These are phyloP conservation scores for Suncus etruscus DNA, from an alignment of 2,113 vertebrate genomes.

Conservation along the genomic window DNA sequence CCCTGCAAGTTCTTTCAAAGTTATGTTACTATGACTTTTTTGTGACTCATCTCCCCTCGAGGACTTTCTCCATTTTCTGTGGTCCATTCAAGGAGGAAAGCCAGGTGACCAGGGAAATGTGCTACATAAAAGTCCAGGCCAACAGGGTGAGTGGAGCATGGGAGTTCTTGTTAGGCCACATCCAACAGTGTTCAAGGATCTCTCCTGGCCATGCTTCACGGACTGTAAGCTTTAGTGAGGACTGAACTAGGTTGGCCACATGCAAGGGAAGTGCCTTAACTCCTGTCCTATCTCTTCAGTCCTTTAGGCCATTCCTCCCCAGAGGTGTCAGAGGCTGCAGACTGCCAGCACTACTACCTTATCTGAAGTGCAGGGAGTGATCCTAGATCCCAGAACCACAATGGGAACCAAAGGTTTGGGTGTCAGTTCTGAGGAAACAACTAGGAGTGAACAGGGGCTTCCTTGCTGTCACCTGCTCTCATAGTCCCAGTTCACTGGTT, in stretches of 20 bases:
- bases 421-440: background rate
- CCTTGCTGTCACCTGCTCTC: rapidly evolving
- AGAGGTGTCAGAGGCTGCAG: background rate
- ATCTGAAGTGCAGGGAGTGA: background rate
- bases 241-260: too few relatives aligned
- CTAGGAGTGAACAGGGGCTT: background rate
- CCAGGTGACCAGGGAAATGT: background rate
- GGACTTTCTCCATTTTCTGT: background rate
- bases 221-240: too few relatives aligned
- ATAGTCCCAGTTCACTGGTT: background rate
- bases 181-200: too few relatives aligned
- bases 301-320: conserved; percentile 28
- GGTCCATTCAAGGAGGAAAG: background rate
- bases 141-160: too few relatives aligned
- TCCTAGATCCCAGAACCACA: background rate
- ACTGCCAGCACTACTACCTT: background rate
- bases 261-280: too few relatives aligned
- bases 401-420: background rate
- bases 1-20: background rate
- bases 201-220: too few relatives aligned
- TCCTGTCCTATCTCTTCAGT: too few relatives aligned
- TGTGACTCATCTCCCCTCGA: background rate
- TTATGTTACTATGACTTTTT: rapidly evolving
- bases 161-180: too few relatives aligned
- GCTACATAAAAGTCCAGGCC: too few relatives aligned